phyloP scores from a whole-genome alignment of 1,140 invertebrate species.

The Gryon sp. region DNA sequence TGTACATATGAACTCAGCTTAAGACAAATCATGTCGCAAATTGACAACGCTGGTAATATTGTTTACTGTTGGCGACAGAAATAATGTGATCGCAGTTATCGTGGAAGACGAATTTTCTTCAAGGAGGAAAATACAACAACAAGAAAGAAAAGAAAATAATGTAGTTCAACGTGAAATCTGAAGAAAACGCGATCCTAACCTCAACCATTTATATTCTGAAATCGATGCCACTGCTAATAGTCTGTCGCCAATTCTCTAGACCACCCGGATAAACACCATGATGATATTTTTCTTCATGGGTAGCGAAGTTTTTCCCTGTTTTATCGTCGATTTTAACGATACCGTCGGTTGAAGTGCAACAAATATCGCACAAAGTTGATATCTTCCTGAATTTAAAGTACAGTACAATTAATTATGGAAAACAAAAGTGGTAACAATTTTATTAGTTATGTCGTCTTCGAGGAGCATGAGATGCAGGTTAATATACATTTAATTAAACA shows the following conservation, averaged over 20 bases:
- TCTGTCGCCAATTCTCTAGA: not conserved
- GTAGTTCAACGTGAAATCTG: slow-evolving; percentile 9
- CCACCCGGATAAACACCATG: slow-evolving; percentile 5
- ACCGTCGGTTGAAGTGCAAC: not conserved
- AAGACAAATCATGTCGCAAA: no score
- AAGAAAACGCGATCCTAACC: slow-evolving; percentile 2
- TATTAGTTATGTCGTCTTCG: slow-evolving; percentile 80
- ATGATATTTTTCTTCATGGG: slow-evolving; percentile 27
- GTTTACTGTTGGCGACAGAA: slow-evolving; percentile 21
- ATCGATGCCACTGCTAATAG: not conserved
- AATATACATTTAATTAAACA: slow-evolving; percentile 20
- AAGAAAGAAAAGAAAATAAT: no score
- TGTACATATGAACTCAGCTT: no score
- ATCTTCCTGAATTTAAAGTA: not conserved
- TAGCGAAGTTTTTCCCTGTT: slow-evolving; percentile 8
- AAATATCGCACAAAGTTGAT: not conserved
- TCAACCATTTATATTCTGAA: slow-evolving; percentile 6
- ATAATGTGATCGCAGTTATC: slow-evolving; percentile 27
- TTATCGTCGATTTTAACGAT: slow-evolving; percentile 5
- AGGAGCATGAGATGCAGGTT: slow-evolving; percentile 79
- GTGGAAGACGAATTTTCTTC: not conserved
- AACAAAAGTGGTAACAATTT: slow-evolving; percentile 79
- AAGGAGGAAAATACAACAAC: no score
- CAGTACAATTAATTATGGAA: slow-evolving; percentile 69
- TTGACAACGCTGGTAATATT: slow-evolving; percentile 31